These are phyloP conservation scores for Helarctos malayanus DNA, from an alignment of 2,797 vertebrate genomes.

Conservation along the genomic window DNA sequence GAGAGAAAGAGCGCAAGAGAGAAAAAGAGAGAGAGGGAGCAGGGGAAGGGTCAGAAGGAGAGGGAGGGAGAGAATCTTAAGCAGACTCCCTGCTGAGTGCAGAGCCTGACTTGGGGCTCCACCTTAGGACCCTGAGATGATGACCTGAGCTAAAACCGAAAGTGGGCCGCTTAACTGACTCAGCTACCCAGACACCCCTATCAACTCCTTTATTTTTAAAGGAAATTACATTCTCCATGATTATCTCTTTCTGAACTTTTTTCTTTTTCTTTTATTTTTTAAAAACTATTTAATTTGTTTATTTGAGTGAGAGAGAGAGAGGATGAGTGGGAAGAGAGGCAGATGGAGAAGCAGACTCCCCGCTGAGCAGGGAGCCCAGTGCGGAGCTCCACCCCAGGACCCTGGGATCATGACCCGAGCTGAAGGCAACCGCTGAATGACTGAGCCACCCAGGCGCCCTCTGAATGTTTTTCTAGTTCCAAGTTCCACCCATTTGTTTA, in stretches of 20 bases:
- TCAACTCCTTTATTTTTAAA: slow-evolving; percentile 48
- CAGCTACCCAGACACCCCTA: neutral
- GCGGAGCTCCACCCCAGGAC: neutral
- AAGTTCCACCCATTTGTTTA: neutral
- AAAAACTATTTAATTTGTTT: neutral
- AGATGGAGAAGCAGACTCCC: neutral
- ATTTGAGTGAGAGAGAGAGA: neutral
- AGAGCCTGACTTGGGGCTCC: no score
- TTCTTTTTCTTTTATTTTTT: neutral
- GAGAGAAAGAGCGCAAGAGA: no score
- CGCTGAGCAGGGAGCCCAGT: neutral
- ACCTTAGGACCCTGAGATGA: no score
- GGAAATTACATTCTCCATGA: neutral
- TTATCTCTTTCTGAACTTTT: neutral
- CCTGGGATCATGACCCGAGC: neutral
- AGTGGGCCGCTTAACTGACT: neutral
- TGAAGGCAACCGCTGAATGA: neutral
- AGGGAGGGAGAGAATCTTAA: neutral
- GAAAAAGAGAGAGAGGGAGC: neutral
- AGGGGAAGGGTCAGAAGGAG: neutral
- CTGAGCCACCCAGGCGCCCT: neutral
- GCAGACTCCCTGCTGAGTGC: neutral
- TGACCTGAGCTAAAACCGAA: neutral
- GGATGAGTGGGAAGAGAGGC: no score
- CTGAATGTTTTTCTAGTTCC: slow-evolving; percentile 13